Evolutionary conservation across 1,140 invertebrate species (phyloP), one percentile per base, ranked within the genome.

Genomic region (Trichonephila clavipes): DNA sequence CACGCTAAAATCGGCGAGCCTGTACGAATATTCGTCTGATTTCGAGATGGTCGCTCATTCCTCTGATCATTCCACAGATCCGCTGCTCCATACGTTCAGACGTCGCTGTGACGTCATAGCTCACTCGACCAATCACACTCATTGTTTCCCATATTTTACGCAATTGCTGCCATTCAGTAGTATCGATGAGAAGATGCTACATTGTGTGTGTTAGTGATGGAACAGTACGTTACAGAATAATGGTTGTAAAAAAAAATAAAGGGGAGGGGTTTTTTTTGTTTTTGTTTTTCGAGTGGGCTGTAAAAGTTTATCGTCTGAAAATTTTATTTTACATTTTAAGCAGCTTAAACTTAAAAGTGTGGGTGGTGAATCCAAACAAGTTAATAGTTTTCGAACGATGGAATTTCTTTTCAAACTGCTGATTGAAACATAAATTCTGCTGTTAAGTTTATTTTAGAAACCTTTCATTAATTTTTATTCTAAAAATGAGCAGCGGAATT

Each of bases 131-230:
- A 90, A 82, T 81, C 51, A 64, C 14, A 62, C 18, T n/a, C 62
- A 82, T 82, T 90, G 89, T 82, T 90, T 82, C 77, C 28, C 72
- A 81, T 82, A 82, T 90, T 90, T 90, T 90, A 82, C 89, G 89
- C 77, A 90, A 90, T 90, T 90, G 89, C 89, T 82, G 77, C 89
- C 77, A 90, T 82, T 90, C 89, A 90, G 89, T 82, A 82, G 61
- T 64, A 88, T 88, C 64, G 86, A 88, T 88, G 59, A 59, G 19
- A 61, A 28, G 83, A 85, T 85, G 44, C 83, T 85, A 58, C 51
- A 85, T 85, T 85, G 83, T 66, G 64, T 66, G 21, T 8, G 21
- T 81, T 44, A 61, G 83, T 5, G 72, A 77, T 34, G 72, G 72
- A 77, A 77, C 66, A 12, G 66, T 24, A n/a, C 66, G 66, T 12